Percentiles rank a stretch among this genome's conserved stretches.
Conservation (phyloP, 1,140 invertebrate species). For the Achroia grisella region DNA sequence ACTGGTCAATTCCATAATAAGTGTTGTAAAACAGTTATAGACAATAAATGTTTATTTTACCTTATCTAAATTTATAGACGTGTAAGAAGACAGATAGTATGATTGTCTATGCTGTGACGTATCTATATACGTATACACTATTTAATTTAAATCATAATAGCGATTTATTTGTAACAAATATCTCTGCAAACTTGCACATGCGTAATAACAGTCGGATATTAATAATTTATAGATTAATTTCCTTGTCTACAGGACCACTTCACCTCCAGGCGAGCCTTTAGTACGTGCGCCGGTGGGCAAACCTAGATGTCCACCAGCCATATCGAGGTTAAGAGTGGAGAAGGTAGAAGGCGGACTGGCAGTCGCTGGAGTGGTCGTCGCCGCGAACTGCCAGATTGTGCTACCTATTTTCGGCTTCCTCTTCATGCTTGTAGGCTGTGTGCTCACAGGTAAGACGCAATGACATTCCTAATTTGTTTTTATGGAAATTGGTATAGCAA, state of each 20-base stretch:
- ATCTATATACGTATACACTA: too few relatives aligned
- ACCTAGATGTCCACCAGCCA: conserved; percentile 75
- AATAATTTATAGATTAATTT: background rate
- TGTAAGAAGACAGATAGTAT: too few relatives aligned
- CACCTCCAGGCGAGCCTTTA: conserved; percentile 58
- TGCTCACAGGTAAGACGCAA: conserved; percentile 77
- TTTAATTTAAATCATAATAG: too few relatives aligned
- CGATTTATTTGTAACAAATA: too few relatives aligned
- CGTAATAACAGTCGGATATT: too few relatives aligned
- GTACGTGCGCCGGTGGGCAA: conserved; percentile 67
- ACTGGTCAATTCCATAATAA: too few relatives aligned
- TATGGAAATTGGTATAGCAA: background rate
- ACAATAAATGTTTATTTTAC: too few relatives aligned
- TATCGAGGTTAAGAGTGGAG: conserved; percentile 78
- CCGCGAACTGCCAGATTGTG: conserved; percentile 83
- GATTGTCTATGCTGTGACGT: too few relatives aligned
- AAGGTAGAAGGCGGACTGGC: conserved; percentile 84
- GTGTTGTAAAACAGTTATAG: too few relatives aligned
- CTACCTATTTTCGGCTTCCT: conserved; percentile 83
- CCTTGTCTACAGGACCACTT: conserved; percentile 49
- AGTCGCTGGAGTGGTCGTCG: conserved; percentile 82
- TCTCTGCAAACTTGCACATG: too few relatives aligned
- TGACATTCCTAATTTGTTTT: background rate
- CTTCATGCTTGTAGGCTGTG: conserved; percentile 82
- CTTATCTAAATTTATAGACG: too few relatives aligned